A percentile compares a stretch with the other conserved stretches of the same genome.
These are phyloP conservation scores for Callithrix jacchus DNA, from an alignment of 2,113 vertebrate genomes.

Conservation along the genomic window DNA sequence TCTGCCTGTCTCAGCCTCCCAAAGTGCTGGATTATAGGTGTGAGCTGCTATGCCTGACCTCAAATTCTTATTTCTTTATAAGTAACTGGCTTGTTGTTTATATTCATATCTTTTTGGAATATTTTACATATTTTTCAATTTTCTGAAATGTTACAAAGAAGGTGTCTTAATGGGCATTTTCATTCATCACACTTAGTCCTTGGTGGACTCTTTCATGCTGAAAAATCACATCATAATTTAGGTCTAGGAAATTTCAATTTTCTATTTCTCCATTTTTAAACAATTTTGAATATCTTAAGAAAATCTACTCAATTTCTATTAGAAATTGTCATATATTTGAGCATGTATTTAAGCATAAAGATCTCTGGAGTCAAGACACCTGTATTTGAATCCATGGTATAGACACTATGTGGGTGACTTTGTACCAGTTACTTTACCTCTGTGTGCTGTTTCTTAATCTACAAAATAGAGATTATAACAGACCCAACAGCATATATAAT, in stretches of 20 bases:
- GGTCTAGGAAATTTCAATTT: neutral
- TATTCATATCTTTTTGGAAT: neutral
- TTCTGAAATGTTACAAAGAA: neutral
- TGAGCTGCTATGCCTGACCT: no score
- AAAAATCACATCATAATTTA: neutral
- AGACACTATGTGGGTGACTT: neutral
- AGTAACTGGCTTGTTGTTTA: neutral
- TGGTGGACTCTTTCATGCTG: neutral
- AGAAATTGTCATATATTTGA: neutral
- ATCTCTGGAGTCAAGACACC: neutral
- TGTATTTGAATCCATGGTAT: neutral
- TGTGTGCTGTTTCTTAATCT: neutral
- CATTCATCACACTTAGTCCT: neutral
- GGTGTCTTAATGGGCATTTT: neutral
- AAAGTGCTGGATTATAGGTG: no score
- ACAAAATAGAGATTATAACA: neutral
- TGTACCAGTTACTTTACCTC: neutral
- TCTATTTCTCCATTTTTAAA: neutral
- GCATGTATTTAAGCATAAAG: neutral
- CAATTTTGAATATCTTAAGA: neutral
- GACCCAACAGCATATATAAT: neutral
- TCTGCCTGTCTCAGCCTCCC: no score
- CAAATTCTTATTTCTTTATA: neutral
- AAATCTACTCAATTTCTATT: neutral
- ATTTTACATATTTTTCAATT: neutral